phyloP scores from a whole-genome alignment of 1,140 invertebrate genomes.

The Papilio dardanus region DNA sequence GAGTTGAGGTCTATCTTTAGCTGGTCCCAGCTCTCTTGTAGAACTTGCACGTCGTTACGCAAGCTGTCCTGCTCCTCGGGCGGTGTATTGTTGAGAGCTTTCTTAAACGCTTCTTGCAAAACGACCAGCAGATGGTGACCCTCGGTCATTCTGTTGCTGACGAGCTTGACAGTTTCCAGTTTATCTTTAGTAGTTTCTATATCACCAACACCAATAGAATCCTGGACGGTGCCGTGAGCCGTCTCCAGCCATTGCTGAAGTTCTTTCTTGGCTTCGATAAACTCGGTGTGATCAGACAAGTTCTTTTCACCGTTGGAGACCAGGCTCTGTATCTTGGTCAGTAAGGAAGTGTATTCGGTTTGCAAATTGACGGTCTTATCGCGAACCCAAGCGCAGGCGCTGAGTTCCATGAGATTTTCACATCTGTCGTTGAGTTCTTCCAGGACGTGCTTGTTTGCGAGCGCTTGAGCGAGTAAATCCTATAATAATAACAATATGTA shows the following conservation, averaged over 20 bases:
- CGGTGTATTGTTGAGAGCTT: conserved; percentile 91
- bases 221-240: conserved; percentile 90
- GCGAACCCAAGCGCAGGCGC: conserved; percentile 90
- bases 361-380: conserved; percentile 94
- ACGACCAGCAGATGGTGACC: conserved; percentile 92
- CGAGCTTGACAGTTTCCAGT: conserved; percentile 88
- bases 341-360: conserved; percentile 88
- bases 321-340: conserved; percentile 90
- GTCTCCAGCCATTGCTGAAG: conserved; percentile 91
- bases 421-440: conserved; percentile 94
- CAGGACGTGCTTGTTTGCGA: conserved; percentile 88
- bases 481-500: conserved; percentile 51
- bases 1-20: conserved; percentile 91
- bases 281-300: conserved; percentile 94
- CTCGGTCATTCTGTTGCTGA: conserved; percentile 90
- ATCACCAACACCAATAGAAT: conserved; percentile 92
- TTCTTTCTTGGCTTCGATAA: conserved; percentile 92
- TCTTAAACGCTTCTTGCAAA: conserved; percentile 92
- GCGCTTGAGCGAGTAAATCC: conserved; percentile 89
- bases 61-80: conserved; percentile 90
- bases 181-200: conserved; percentile 91
- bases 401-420: conserved; percentile 92
- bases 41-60: conserved; percentile 87
- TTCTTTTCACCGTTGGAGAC: conserved; percentile 94
- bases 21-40: conserved; percentile 92